Base-by-base conservation (phyloP, 2,113 vertebrate genomes). In the Thymallus thymallus region DNA sequence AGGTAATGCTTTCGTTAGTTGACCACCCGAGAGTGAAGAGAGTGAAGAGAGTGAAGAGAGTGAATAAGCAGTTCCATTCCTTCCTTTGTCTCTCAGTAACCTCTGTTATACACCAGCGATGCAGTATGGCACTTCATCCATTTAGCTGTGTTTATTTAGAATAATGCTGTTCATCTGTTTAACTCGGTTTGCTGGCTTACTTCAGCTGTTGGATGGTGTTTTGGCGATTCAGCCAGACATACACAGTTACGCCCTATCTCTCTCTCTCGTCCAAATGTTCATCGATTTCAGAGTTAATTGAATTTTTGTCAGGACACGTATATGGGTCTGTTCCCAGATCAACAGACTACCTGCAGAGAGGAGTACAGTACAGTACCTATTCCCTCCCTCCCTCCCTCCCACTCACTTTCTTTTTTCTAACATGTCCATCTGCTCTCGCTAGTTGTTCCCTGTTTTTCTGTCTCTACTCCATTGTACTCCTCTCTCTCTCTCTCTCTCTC, bases 281-380 rank as follows among this genome's bases (percentile, higher is more conserved):
- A 79, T 71, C 68, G 63, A 60, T 76, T 84, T 55, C 69, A 66
- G 77, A 80, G 73, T 82, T 81, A 84, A 85, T 86, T 81, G 76
- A 78, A 70, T 80, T 79, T 86, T 82, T 83, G 85, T 81, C 55
- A 69, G 68, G 64, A 67, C 60, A 64, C 30, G n/a, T n/a, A n/a
- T n/a, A n/a, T n/a, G 1, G 26, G 26, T 67, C 5, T n/a, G 30
- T 41, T 35, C 30, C n/a, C 56, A 60, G 56, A 60, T 60, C 6
- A n/a, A 60, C 56, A 60, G 18, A 60, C 56, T n/a, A 60, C 56
- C 56, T 22, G 56, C 16, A 16, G 56, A n/a, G n/a, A 20, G 13
- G 14, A 22, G 61, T 63, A 7, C 14, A 63, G 61, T 29, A 16
- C 24, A 23, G 61, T 41, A 41, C 23, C 18, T 61, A 13, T 6